Base-by-base conservation (phyloP, 2,797 vertebrate species). In the Sebastiscus tertius region DNA sequence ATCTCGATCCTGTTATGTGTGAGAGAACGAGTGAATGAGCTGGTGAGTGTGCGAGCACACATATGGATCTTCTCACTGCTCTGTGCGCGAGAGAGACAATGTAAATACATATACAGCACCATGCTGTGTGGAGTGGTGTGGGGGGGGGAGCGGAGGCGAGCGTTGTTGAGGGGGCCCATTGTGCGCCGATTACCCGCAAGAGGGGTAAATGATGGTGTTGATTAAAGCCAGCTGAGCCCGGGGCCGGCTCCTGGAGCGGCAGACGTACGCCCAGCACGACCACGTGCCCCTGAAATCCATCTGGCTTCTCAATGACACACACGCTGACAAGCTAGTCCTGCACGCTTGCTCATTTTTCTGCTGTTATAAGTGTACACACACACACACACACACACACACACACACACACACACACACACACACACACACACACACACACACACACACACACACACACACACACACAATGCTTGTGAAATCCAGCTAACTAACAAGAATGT, bases 201-300 rank as follows among this genome's bases (percentile, higher is more conserved):
- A 89, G 75, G 80, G 79, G 73, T 81, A 84, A 89, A 82, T 73
- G 87, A 92, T 85, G 86, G 87, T 78, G 84, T 85, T 93, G 93
- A 95, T 93, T 92, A 89, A 93, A 92, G 85, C 93, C 94, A 94
- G 92, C 94, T 94, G 93, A 87, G 89, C 64, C 88, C 73, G n/a
- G 72, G 77, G 66, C 60, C 56, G 90, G 22, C 87, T 87, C 84
- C 82, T 77, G 65, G 61, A 76, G 84, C 16, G 31, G 55, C 46
- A 75, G 81, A 86, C 80, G 18, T 74, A 81, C 65, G 3, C 65
- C 58, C 70, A 49, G 72, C 82, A 81, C 18, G 10, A 33, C 85
- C 92, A 92, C 83, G 85, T 79, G 88, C 65, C 90, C 75, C 65
- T 80, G 86, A 89, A 81, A 89, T 82, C 80, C 84, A 91, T 88